Evolutionary conservation across 2,797 vertebrate species (phyloP).

Genomic region (Cossypha dichroa): DNA sequence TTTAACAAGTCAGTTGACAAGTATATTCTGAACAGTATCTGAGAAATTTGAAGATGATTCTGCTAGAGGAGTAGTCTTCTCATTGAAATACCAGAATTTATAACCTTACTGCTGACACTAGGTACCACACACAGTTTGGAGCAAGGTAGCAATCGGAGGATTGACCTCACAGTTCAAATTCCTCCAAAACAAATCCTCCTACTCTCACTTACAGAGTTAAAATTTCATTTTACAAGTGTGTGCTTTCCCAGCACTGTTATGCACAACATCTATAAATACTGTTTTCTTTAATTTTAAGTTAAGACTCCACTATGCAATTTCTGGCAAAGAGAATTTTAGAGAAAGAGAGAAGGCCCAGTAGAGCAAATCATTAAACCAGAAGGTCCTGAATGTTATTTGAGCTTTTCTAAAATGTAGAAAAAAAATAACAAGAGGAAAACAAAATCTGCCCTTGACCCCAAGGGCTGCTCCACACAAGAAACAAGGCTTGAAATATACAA

Average conservation of each 20-base stretch:
- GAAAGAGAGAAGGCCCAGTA: background rate
- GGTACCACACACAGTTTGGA: background rate
- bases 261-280: background rate
- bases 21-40: background rate
- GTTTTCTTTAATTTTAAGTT: background rate
- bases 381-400: background rate
- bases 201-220: background rate
- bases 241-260: background rate
- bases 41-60: background rate
- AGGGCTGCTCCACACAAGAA: background rate
- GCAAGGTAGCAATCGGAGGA: background rate
- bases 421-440: background rate
- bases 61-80: background rate
- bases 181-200: background rate
- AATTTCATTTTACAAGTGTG: background rate
- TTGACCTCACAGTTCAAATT: background rate
- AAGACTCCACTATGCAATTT: background rate
- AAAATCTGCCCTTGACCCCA: background rate
- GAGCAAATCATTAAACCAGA: background rate
- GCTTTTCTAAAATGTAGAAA: background rate
- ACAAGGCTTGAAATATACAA: background rate
- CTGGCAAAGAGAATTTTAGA: background rate
- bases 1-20: background rate
- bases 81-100: background rate
- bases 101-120: background rate